Conservation (phyloP, 1,140 invertebrate genomes). For the Diorhabda elongata region DNA sequence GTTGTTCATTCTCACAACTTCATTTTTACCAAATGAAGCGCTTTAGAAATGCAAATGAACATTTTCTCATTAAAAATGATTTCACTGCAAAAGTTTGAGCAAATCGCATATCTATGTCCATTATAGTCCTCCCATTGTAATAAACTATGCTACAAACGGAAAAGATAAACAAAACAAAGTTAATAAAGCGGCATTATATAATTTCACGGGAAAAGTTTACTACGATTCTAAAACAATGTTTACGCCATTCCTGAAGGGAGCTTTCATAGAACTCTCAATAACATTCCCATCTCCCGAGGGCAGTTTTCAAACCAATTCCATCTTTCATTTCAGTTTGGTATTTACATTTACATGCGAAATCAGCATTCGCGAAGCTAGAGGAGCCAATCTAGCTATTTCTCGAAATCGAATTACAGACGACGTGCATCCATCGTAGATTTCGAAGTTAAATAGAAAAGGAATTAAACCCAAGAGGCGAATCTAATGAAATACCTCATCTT, state of each 20-base stretch:
- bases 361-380: constrained; percentile 8
- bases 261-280: constrained; percentile 5
- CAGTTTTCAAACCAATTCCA: constrained; percentile 14
- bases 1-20: too few species aligned
- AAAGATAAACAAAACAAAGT: constrained; percentile 1
- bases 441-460: constrained; percentile 11
- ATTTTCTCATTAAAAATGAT: too few species aligned
- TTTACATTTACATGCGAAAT: constrained; percentile 17
- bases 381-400: constrained; percentile 17
- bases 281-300: constrained; percentile 11
- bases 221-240: background rate
- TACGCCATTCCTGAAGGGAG: background rate
- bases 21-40: too few species aligned
- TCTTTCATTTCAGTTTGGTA: constrained; percentile 20
- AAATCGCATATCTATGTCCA: background rate
- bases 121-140: constrained; percentile 1
- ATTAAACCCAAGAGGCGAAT: background rate
- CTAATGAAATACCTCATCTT: too few species aligned
- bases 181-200: background rate
- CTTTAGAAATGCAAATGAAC: too few species aligned
- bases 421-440: background rate
- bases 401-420: constrained; percentile 9
- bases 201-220: background rate
- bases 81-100: too few species aligned
- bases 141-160: background rate